Evolutionary conservation across 2,888 invertebrate genomes (phyloP).

Genomic region (Hydriomena furcata): DNA sequence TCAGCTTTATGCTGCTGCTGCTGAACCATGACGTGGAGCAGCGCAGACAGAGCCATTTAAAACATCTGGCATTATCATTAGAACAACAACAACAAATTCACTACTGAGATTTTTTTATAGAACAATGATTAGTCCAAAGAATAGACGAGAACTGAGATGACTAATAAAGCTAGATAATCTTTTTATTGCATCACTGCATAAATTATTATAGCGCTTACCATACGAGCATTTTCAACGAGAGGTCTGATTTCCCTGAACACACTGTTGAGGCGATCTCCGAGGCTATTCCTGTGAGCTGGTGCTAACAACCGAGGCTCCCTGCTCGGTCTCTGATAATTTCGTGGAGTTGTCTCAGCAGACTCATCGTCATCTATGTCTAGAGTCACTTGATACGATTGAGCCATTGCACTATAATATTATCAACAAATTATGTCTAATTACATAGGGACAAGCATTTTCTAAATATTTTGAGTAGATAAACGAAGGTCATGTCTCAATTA

Average conservation of each 20-base stretch:
- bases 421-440: conserved; percentile 7
- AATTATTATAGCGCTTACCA: conserved; percentile 55
- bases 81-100: too few species aligned
- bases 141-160: conserved; percentile 23
- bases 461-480: conserved; percentile 44
- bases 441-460: conserved; percentile 39
- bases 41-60: too few species aligned
- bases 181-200: conserved; percentile 42
- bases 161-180: conserved; percentile 14
- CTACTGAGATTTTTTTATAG: too few species aligned
- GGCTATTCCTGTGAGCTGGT: conserved; percentile 57
- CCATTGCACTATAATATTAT: conserved; percentile 49
- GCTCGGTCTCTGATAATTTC: conserved; percentile 53
- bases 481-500: too few species aligned
- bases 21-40: too few species aligned
- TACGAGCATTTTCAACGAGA: conserved; percentile 85
- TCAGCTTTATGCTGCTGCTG: too few species aligned
- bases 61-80: too few species aligned
- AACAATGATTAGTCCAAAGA: too few species aligned
- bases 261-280: conserved; percentile 72
- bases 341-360: conserved; percentile 54
- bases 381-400: conserved; percentile 71
- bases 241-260: conserved; percentile 86
- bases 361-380: conserved; percentile 71
- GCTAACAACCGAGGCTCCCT: conserved; percentile 52